Evolutionary conservation across 2,797 vertebrate genomes (phyloP).

Genomic region (Chiroxiphia lanceolata): DNA sequence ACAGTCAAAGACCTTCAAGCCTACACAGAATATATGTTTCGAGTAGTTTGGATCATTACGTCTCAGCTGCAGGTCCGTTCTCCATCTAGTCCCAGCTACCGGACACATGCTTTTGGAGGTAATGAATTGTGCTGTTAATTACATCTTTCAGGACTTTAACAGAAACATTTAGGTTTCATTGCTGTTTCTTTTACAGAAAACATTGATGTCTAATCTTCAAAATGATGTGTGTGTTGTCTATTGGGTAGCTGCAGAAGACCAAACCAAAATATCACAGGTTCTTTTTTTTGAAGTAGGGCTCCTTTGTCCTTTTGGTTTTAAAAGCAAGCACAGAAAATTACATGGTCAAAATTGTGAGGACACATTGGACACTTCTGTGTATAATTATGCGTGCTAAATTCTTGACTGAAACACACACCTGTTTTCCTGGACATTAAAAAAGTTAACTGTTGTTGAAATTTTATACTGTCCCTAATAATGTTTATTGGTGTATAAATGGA

Average conservation of each 20-base stretch:
- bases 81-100: conserved; percentile 64
- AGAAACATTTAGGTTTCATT: not conserved
- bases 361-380: not conserved
- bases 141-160: not conserved
- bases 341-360: not conserved
- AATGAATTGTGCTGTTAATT: not conserved
- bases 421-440: not conserved
- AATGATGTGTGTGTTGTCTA: rapidly evolving
- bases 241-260: not conserved
- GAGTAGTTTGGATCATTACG: conserved; percentile 76
- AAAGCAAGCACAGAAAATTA: not conserved
- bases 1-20: conserved; percentile 69
- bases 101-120: conserved; percentile 76
- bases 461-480: not conserved
- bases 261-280: not conserved
- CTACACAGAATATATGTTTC: conserved; percentile 77
- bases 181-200: not conserved
- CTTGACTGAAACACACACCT: not conserved
- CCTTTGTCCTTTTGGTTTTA: not conserved
- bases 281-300: not conserved
- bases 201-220: not conserved
- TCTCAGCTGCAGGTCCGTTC: conserved; percentile 73
- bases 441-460: not conserved
- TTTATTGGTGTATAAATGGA: not conserved
- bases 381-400: not conserved